Conservation (phyloP, 2,113 vertebrate genomes). For the Mesembrinibis cayennensis region DNA sequence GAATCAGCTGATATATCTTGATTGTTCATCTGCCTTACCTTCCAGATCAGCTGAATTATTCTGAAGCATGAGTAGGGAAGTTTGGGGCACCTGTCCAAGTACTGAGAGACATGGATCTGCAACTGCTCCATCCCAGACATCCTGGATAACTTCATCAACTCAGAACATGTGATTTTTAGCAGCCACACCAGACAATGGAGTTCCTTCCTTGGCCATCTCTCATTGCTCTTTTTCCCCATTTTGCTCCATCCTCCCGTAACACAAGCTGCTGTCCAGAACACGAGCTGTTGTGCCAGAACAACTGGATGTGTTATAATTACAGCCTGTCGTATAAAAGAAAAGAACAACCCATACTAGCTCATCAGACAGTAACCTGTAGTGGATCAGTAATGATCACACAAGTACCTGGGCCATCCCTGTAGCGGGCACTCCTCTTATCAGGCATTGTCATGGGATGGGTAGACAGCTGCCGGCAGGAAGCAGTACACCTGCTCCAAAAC, state of each 20-base stretch:
- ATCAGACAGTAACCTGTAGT: neutral
- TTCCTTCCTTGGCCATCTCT: neutral
- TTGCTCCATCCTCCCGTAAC: neutral
- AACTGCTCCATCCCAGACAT: neutral
- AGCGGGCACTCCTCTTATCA: too few relatives aligned
- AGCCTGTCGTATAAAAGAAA: neutral
- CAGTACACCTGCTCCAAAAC: neutral
- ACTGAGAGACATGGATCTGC: neutral
- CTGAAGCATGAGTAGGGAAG: neutral
- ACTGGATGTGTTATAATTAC: too few relatives aligned
- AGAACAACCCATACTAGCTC: neutral
- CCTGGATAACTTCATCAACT: neutral
- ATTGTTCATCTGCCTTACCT: neutral
- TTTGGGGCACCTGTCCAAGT: neutral
- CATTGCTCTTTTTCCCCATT: neutral
- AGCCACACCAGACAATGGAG: neutral
- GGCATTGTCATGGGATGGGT: too few relatives aligned
- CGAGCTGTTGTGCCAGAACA: neutral
- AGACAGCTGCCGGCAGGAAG: neutral
- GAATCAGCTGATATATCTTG: neutral
- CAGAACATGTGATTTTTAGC: neutral
- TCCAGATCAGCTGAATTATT: neutral
- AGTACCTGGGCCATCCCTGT: neutral
- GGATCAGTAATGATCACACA: too few relatives aligned
- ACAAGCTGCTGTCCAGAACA: neutral